Evolutionary conservation across 2,113 vertebrate species (phyloP), one percentile per base, ranked within the genome.

Genomic region (Columba janthina): DNA sequence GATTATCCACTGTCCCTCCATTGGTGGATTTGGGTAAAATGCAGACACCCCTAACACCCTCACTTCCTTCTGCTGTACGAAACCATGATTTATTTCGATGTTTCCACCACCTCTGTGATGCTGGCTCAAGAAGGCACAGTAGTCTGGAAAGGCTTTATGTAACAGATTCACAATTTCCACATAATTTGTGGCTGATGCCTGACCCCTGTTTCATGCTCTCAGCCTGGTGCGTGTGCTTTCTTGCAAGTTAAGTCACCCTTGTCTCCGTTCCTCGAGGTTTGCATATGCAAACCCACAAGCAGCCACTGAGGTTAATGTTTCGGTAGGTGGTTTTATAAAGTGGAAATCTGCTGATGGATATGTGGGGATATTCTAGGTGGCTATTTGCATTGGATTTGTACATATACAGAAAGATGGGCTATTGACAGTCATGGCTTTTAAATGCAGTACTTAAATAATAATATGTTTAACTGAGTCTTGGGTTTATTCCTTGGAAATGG

Each of bases 331-430:
- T 66, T 96, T 80, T 65, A 31, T 14, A 21, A 72, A 85, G 81
- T 66, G 42, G 60, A 92, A 70, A 88, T 94, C 71, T 21, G 21
- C 36, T 61, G 60, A 6, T 64, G 51, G 34, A 44, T 88, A 66
- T 85, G 26, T 92, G 87, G 78, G 67, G 72, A 79, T 83, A 57
- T 70, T 93, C 73, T 73, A 29, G 11, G 20, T 42, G 57, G 38
- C 32, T 93, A 76, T 96, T 96, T 96, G 86, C 88, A 88, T 95
- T 16, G 32, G 6, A 81, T 93, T 96, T 89, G 65, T 60, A 73
- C 34, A 42, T 50, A 50, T 4, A 64, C 58, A 54, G 53, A 69
- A 74, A 34, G 25, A 90, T 89, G 90, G 65, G 60, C 74, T 89
- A 92, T 34, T 72, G 60, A 32, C 40, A 95, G 65, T 85, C 71